Evolutionary conservation across 2,113 vertebrate genomes (phyloP), one percentile per base, ranked within the genome.

Genomic region (Salvator merianae): DNA sequence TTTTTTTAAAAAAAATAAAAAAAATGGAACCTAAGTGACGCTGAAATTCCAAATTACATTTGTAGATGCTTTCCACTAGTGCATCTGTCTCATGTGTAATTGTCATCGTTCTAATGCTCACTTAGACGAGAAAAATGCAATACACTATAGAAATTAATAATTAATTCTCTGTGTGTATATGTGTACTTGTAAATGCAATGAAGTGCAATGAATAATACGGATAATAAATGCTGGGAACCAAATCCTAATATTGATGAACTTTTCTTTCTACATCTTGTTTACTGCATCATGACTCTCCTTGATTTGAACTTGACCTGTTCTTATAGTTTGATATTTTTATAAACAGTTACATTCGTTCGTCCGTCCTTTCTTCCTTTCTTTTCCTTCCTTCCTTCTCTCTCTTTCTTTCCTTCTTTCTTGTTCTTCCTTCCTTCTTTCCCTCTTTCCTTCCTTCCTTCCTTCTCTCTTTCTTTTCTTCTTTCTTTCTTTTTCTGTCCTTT

Each of bases 141-240:
- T 55, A 71, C 36, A 81, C 79, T 71, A 71, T 81, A 71, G 79
- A 71, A 81, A 55, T 55, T 50, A 47, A 81, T 81, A 30, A 55
- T 55, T 71, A 70, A 81, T 43, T 81, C 9, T 5, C 8, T 55
- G 53, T 65, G 62, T 62, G 24, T 9, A 47, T 47, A 9, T 47
- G 18, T 43, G 30, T 77, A 28, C 34, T 50, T 32, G 16, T 68
- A 68, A 5, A 5, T 47, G 43, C 9, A 70, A 22, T 47, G 30
- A 81, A 47, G 32, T 50, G 32, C 38, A 68, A 32, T 40, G n/a
- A 32, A 50, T 43, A 32, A 32, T 16, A 55, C 53, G n/a, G n/a
- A 34, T 81, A 16, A 81, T 69, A 59, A 28, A 36, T 71, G 79
- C 47, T 36, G 32, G 43, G 47, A 70, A 22, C n/a, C 38, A 81